These are phyloP conservation scores for Gorsachius magnificus DNA, from an alignment of 2,797 vertebrate genomes.

Conservation along the genomic window DNA sequence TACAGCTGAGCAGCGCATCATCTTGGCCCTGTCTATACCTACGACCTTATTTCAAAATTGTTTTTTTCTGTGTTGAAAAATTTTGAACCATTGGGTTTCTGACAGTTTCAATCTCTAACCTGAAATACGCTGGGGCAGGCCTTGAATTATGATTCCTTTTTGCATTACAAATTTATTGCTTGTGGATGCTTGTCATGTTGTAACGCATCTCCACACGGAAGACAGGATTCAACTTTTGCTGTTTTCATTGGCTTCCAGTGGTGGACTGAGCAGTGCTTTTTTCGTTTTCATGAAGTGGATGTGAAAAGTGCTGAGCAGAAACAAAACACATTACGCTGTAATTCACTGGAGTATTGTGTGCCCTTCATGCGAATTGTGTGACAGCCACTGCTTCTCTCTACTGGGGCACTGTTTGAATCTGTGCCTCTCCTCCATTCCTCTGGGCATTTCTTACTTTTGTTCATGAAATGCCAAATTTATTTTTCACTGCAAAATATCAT, in stretches of 20 bases:
- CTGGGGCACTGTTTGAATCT: not conserved
- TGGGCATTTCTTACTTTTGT: not conserved
- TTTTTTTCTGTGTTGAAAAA: not conserved
- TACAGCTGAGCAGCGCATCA: not conserved
- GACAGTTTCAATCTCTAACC: not conserved
- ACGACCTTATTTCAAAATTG: not conserved
- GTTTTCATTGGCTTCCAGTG: constrained; percentile 17
- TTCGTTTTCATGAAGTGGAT: not conserved
- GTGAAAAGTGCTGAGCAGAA: constrained; percentile 10
- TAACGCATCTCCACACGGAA: not conserved
- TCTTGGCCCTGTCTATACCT: not conserved
- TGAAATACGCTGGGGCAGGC: not conserved
- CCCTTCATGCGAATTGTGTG: not conserved
- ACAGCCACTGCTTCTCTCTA: not conserved
- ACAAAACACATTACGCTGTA: not conserved
- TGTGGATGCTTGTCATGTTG: constrained; percentile 24
- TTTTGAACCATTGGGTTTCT: not conserved
- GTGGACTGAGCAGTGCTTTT: not conserved
- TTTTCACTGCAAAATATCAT: not conserved
- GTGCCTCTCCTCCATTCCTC: not conserved
- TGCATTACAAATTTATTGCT: constrained; percentile 29
- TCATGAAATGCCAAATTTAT: not conserved
- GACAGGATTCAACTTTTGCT: constrained; percentile 18
- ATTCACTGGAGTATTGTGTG: constrained; percentile 14
- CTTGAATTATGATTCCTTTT: constrained; percentile 21